Evolutionary conservation across 2,888 invertebrate genomes (phyloP).

Genomic region (Orthosia incerta): DNA sequence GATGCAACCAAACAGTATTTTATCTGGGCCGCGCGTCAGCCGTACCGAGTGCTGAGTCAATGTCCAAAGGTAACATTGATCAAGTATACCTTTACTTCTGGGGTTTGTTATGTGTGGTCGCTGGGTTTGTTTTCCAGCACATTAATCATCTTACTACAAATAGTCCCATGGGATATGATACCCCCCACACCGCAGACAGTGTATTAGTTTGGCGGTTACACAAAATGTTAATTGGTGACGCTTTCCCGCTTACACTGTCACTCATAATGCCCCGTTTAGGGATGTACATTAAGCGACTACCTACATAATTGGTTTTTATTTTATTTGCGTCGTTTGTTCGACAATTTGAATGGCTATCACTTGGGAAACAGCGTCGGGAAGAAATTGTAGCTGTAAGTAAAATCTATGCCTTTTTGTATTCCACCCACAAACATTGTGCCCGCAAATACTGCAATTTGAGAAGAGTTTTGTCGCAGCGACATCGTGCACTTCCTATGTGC

Average conservation of each 20-base stretch:
- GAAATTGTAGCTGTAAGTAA: constrained; percentile 48
- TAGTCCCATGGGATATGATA: neutral
- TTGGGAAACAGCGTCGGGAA: constrained; percentile 19
- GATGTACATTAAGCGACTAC: constrained; percentile 9
- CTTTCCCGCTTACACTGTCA: constrained; percentile 6
- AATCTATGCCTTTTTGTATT: constrained; percentile 51
- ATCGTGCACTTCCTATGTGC: constrained; percentile 25
- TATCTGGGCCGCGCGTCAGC: too few relatives aligned
- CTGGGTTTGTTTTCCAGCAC: neutral
- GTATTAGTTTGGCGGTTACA: constrained; percentile 4
- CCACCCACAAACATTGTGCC: constrained; percentile 38
- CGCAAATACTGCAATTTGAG: constrained; percentile 60
- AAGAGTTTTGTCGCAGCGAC: constrained; percentile 54
- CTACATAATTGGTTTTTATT: constrained; percentile 8
- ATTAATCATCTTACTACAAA: neutral
- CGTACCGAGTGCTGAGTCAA: too few relatives aligned
- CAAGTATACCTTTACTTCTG: neutral
- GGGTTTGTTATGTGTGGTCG: neutral
- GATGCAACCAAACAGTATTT: too few relatives aligned
- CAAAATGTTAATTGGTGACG: constrained; percentile 12
- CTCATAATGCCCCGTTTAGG: constrained; percentile 8
- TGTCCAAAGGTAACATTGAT: too few relatives aligned
- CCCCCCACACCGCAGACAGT: neutral
- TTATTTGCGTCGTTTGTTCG: neutral
- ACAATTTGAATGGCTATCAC: constrained; percentile 24